Conservation (phyloP, 2,888 invertebrate genomes). For the Salticus scenicus region DNA sequence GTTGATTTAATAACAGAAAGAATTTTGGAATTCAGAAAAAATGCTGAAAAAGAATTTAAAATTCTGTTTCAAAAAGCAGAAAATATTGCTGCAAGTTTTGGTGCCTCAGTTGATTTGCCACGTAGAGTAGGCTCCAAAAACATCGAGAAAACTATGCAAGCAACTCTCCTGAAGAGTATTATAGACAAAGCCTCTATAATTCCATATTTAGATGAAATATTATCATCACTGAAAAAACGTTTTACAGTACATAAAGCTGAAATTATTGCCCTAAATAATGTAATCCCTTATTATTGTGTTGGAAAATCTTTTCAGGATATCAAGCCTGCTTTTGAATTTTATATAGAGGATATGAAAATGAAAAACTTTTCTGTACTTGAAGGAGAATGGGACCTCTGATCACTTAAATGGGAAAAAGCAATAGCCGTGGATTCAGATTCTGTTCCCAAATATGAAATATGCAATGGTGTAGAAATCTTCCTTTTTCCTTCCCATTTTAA, state of each 20-base stretch:
- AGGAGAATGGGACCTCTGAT: conserved; percentile 2
- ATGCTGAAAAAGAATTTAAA: too few species aligned
- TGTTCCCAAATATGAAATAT: background rate
- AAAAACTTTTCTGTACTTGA: background rate
- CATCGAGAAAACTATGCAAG: too few species aligned
- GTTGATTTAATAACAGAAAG: too few species aligned
- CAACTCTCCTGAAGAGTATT: too few species aligned
- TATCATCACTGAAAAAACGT: background rate
- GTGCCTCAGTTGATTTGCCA: too few species aligned
- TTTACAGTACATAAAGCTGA: background rate
- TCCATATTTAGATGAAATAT: conserved; percentile 1
- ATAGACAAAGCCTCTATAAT: background rate
- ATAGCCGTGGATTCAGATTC: background rate
- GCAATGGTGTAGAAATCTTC: too few species aligned
- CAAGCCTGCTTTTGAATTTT: background rate
- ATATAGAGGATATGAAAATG: background rate
- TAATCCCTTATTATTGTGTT: background rate
- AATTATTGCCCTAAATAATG: background rate
- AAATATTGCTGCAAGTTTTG: too few species aligned
- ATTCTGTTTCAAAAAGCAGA: too few species aligned
- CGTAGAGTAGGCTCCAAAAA: too few species aligned
- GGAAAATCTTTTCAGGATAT: background rate
- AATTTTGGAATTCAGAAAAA: too few species aligned
- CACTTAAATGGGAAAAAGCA: background rate
- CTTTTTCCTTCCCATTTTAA: too few species aligned